Conservation (phyloP, 2,797 vertebrate species). For the Mus minutoides region DNA sequence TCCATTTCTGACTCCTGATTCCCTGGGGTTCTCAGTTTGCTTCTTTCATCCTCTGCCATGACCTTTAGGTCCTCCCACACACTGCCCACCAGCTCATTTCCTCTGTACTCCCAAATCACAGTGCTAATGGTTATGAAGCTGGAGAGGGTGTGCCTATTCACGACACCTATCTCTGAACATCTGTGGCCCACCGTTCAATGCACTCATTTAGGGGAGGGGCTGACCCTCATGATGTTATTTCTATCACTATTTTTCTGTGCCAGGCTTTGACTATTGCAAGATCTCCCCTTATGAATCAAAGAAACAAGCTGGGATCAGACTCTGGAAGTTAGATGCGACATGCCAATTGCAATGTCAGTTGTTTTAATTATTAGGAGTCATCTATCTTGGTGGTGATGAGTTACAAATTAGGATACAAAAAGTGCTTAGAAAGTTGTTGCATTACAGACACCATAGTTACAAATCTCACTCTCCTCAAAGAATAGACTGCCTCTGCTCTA, state of each 20-base stretch:
- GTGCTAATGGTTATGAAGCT: neutral
- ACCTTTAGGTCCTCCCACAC: neutral
- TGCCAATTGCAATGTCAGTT: neutral
- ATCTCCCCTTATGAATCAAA: neutral
- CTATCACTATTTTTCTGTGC: neutral
- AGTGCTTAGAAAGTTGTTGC: neutral
- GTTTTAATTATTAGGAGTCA: neutral
- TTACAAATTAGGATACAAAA: neutral
- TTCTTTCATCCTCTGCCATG: neutral
- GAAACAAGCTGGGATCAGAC: neutral
- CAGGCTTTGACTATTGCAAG: neutral
- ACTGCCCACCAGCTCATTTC: neutral
- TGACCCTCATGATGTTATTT: neutral
- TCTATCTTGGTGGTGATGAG: neutral
- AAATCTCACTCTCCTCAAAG: neutral
- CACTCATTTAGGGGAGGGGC: neutral
- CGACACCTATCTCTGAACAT: neutral
- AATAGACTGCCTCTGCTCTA: neutral
- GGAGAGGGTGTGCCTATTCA: neutral
- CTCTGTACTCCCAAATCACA: neutral
- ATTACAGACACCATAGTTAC: neutral
- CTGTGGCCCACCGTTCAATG: neutral
- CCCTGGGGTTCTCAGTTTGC: neutral
- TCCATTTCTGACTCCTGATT: neutral
- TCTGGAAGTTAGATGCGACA: neutral